Conservation (phyloP, 2,888 invertebrate genomes). For the Prionchulus punctatus region DNA sequence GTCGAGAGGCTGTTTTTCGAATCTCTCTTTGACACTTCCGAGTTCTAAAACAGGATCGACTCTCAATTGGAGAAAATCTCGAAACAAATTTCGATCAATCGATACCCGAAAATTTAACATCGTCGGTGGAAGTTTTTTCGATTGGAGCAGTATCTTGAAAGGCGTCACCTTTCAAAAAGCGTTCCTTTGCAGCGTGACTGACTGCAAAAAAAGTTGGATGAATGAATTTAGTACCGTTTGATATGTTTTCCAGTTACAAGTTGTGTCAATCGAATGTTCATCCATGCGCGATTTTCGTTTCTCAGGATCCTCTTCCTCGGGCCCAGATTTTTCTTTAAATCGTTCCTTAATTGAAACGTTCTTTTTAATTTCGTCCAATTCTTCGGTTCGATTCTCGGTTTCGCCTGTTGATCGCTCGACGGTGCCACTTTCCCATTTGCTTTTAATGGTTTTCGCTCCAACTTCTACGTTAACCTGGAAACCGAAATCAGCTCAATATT, state of each 20-base stretch:
- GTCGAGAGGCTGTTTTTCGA: slow-evolving; percentile 20
- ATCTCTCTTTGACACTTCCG: slow-evolving; percentile 26
- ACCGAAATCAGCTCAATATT: neutral
- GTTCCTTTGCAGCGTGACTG: slow-evolving; percentile 25
- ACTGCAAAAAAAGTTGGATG: slow-evolving; percentile 18
- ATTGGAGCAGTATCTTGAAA: slow-evolving; percentile 21
- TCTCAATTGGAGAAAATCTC: neutral
- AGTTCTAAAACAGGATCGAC: slow-evolving; percentile 17
- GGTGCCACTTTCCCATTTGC: slow-evolving; percentile 31
- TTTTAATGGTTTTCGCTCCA: slow-evolving; percentile 23
- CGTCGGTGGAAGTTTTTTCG: slow-evolving; percentile 21
- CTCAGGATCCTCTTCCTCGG: slow-evolving; percentile 15
- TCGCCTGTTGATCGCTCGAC: slow-evolving; percentile 24
- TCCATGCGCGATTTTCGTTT: slow-evolving; percentile 9
- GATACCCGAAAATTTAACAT: slow-evolving; percentile 22
- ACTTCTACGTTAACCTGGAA: slow-evolving; percentile 15
- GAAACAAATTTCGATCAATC: neutral
- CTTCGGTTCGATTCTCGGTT: slow-evolving; percentile 21
- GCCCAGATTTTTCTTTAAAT: slow-evolving; percentile 23
- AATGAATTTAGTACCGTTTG: neutral
- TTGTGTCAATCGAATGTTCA: slow-evolving; percentile 21
- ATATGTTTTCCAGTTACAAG: slow-evolving; percentile 4
- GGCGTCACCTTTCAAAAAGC: slow-evolving; percentile 26
- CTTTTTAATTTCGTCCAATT: slow-evolving; percentile 27
- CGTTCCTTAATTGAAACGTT: slow-evolving; percentile 24